These are phyloP conservation scores for Caenorhabditis zanzibari DNA, from an alignment of 2,888 invertebrate species.

Conservation along the genomic window DNA sequence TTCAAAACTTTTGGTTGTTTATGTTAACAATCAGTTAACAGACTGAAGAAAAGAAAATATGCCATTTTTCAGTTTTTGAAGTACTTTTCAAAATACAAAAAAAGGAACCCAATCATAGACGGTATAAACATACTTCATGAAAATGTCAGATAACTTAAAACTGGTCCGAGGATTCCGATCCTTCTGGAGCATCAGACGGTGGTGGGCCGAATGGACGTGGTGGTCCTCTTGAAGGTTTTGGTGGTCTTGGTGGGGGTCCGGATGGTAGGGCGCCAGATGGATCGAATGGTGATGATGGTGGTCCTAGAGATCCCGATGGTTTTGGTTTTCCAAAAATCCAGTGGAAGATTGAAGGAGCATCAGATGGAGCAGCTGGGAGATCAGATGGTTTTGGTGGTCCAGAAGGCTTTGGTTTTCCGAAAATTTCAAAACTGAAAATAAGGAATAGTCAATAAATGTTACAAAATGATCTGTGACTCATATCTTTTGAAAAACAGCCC, in stretches of 20 bases:
- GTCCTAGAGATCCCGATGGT: conserved; percentile 1
- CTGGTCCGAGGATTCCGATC: conserved; percentile 4
- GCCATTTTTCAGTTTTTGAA: too few relatives aligned
- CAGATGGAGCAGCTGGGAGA: conserved; percentile 12
- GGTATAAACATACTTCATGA: conserved; percentile 13
- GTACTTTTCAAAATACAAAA: too few relatives aligned
- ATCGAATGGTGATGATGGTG: conserved; percentile 10
- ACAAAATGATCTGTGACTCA: too few relatives aligned
- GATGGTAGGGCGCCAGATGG: conserved; percentile 39
- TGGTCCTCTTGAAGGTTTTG: conserved; percentile 26
- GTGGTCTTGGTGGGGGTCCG: conserved; percentile 40
- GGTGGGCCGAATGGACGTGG: conserved; percentile 25
- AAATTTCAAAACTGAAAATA: neutral
- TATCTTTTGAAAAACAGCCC: too few relatives aligned
- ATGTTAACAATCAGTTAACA: too few relatives aligned
- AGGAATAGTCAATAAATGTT: too few relatives aligned
- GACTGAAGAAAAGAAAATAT: too few relatives aligned
- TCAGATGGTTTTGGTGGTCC: conserved; percentile 27
- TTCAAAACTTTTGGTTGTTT: too few relatives aligned
- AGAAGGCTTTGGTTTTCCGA: neutral
- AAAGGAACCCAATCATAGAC: conserved; percentile 28
- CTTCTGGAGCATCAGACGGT: conserved; percentile 34
- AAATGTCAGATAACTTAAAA: neutral
- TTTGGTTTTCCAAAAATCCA: conserved; percentile 16
- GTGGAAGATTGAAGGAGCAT: conserved; percentile 5